Percentiles rank a stretch among this genome's conserved stretches.
Evolutionary conservation across 2,113 vertebrate species (phyloP).

Genomic region (Redunca redunca): DNA sequence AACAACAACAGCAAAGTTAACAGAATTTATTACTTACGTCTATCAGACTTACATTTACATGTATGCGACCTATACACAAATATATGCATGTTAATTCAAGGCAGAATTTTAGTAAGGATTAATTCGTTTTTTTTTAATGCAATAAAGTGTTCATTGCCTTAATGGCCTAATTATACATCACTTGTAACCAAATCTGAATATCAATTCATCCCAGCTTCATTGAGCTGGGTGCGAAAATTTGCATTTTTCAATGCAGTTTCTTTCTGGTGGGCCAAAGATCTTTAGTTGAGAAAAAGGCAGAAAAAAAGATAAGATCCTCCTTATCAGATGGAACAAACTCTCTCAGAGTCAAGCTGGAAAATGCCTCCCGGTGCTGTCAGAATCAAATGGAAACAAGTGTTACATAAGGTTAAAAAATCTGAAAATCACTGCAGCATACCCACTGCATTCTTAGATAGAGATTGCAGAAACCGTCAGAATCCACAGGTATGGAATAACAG

Average conservation of each 20-base stretch:
- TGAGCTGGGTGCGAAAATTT: background rate
- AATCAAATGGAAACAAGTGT: background rate
- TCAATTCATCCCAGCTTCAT: background rate
- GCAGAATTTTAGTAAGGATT: background rate
- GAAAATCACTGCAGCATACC: background rate
- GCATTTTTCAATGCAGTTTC: background rate
- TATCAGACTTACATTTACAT: background rate
- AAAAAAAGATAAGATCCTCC: background rate
- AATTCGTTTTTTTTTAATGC: background rate
- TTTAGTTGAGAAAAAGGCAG: background rate
- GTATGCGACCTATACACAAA: background rate
- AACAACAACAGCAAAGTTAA: background rate
- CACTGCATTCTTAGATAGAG: conserved; percentile 51
- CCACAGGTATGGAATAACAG: conserved; percentile 69
- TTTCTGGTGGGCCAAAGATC: background rate
- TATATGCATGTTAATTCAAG: background rate
- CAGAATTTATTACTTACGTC: background rate
- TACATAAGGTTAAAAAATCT: background rate
- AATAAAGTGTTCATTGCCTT: background rate
- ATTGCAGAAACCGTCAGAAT: conserved; percentile 53
- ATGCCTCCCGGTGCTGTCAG: background rate
- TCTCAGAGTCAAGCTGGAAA: conserved; percentile 24
- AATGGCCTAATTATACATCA: background rate
- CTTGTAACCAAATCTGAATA: conserved; percentile 22
- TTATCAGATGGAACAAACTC: background rate